Percentiles rank a stretch among this genome's conserved stretches.
These are phyloP conservation scores for Zosterops lateralis DNA, from an alignment of 2,113 vertebrate genomes.

Conservation along the genomic window DNA sequence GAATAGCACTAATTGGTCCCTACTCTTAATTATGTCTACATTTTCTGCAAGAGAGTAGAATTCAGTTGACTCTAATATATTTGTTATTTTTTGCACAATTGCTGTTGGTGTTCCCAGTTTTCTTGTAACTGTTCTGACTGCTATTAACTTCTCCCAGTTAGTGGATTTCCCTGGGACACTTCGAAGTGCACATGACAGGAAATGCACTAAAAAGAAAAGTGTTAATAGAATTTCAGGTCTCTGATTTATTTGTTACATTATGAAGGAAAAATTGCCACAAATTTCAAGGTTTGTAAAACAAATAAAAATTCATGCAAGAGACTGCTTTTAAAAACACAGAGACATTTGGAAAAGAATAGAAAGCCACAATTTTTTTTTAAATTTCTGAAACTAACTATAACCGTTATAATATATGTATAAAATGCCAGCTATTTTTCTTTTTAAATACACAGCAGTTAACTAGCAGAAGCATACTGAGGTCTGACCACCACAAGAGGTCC, in stretches of 20 bases:
- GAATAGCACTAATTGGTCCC: neutral
- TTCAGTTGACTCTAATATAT: neutral
- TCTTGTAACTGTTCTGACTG: neutral
- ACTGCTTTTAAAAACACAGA: neutral
- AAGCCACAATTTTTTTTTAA: neutral
- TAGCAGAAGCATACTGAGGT: neutral
- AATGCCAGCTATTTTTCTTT: neutral
- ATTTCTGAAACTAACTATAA: neutral
- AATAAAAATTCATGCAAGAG: neutral
- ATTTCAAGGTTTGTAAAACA: constrained; percentile 18
- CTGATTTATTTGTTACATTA: constrained; percentile 27
- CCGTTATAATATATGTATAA: neutral
- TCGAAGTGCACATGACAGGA: neutral
- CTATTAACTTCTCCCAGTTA: neutral
- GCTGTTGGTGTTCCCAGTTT: neutral
- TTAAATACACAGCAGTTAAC: neutral
- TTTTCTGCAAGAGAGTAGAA: neutral
- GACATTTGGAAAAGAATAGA: neutral
- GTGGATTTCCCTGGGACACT: neutral
- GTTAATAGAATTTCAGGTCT: neutral
- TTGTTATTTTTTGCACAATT: neutral
- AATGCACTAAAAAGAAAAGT: neutral
- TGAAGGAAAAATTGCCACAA: neutral
- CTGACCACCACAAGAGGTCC: neutral
- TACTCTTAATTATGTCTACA: constrained; percentile 19